A percentile compares a stretch with the other conserved stretches of the same genome.
phyloP scores from a whole-genome alignment of 2,888 invertebrate genomes.

The Lordiphosa fenestrarum region DNA sequence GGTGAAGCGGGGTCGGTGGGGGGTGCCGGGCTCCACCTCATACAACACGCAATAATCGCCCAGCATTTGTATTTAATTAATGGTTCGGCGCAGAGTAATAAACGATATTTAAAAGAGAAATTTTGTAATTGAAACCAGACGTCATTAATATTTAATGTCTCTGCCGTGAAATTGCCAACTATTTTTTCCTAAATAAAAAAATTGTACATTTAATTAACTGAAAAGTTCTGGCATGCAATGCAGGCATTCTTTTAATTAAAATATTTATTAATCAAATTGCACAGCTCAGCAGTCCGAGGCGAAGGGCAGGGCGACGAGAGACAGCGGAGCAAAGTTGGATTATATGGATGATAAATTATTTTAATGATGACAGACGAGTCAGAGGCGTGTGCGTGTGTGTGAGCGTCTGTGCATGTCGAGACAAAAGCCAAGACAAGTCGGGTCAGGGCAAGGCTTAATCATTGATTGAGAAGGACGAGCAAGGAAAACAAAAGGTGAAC shows the following conservation, averaged over 20 bases:
- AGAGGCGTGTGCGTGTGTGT: conserved; percentile 6
- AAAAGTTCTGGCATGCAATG: conserved; percentile 38
- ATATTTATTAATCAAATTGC: conserved; percentile 47
- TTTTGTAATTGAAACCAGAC: conserved; percentile 66
- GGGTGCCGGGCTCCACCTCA: conserved; percentile 11
- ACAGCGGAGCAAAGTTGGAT: conserved; percentile 39
- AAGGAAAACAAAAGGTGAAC: too few relatives aligned
- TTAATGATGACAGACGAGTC: conserved; percentile 66
- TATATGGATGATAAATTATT: conserved; percentile 64
- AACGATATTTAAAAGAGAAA: conserved; percentile 55
- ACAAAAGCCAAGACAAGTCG: conserved; percentile 54
- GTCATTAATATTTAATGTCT: conserved; percentile 32
- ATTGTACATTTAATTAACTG: conserved; percentile 49
- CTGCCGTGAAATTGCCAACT: conserved; percentile 50
- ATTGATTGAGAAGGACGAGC: background rate
- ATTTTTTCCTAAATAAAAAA: conserved; percentile 25
- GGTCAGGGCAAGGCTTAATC: conserved; percentile 23
- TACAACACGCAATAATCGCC: conserved; percentile 72
- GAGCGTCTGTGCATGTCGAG: conserved; percentile 47
- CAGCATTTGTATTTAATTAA: conserved; percentile 67
- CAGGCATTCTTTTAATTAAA: conserved; percentile 59
- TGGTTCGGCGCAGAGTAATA: conserved; percentile 61
- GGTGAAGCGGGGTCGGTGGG: conserved; percentile 10
- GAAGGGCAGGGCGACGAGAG: conserved; percentile 15
- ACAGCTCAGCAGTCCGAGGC: conserved; percentile 7